phyloP scores from a whole-genome alignment of 2,888 invertebrate genomes.

The Litoditis marina region DNA sequence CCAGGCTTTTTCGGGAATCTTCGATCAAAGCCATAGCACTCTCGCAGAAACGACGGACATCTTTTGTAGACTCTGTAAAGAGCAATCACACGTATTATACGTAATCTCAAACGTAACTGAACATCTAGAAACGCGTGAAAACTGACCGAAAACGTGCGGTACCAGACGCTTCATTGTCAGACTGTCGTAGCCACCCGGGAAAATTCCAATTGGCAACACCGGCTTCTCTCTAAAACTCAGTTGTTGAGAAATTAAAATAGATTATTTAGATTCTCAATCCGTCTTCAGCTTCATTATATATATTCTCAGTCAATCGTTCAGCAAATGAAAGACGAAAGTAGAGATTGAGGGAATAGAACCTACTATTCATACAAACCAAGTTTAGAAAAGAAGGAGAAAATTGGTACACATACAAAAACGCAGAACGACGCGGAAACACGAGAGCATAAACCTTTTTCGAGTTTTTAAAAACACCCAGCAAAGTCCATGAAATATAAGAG shows the following conservation, averaged over 20 bases:
- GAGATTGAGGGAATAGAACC: no score
- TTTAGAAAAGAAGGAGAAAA: no score
- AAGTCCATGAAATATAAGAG: background rate
- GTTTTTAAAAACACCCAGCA: background rate
- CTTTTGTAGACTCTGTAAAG: slow-evolving; percentile 17
- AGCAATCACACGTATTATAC: no score
- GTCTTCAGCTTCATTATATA: background rate
- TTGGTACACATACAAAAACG: no score
- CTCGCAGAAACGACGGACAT: slow-evolving; percentile 52
- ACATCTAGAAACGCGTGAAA: background rate
- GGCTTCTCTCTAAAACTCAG: slow-evolving; percentile 27
- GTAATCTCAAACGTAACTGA: no score
- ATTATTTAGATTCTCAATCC: no score
- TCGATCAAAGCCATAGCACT: slow-evolving; percentile 59
- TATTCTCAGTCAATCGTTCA: no score
- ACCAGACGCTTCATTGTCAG: slow-evolving; percentile 33
- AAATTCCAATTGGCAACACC: slow-evolving; percentile 50
- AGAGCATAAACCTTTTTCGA: no score
- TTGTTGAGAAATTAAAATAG: background rate
- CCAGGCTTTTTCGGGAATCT: slow-evolving; percentile 27
- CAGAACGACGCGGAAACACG: no score
- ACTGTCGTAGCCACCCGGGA: slow-evolving; percentile 55
- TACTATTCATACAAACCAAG: no score
- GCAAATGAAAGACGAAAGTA: no score
- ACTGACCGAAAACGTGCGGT: slow-evolving; percentile 36